These are phyloP conservation scores for Aix galericulata DNA, from an alignment of 2,113 vertebrate genomes.

Conservation along the genomic window DNA sequence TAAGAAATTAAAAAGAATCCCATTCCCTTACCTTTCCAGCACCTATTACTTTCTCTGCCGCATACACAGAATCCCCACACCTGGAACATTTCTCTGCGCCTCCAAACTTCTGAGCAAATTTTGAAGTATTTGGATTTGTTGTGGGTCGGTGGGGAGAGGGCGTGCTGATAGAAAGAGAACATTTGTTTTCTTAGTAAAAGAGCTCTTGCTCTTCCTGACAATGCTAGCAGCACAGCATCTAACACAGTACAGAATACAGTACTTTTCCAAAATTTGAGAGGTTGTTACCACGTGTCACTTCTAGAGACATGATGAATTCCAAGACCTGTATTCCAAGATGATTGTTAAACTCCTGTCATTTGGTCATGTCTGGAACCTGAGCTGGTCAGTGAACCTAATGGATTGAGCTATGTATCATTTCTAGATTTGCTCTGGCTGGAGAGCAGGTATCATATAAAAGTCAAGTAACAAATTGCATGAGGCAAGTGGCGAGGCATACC, in stretches of 20 bases:
- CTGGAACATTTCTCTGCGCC: slow-evolving; percentile 91
- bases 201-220: neutral
- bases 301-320: neutral
- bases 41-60: slow-evolving; percentile 93
- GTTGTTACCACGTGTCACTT: neutral
- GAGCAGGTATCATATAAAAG: rapidly evolving
- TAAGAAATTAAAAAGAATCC: neutral
- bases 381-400: neutral
- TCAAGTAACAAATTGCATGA: neutral
- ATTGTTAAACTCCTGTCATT: neutral
- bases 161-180: slow-evolving; percentile 44
- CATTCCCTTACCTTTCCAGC: slow-evolving; percentile 88
- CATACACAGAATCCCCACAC: slow-evolving; percentile 91
- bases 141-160: slow-evolving; percentile 84
- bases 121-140: slow-evolving; percentile 91
- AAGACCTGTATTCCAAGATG: too few species aligned
- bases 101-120: slow-evolving; percentile 93
- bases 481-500: neutral
- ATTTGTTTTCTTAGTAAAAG: neutral
- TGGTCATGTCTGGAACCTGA: neutral
- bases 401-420: neutral
- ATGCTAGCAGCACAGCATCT: neutral
- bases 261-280: neutral
- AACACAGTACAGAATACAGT: neutral
- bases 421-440: neutral